These are phyloP conservation scores for Plumapathes pennacea DNA, from an alignment of 92 coral and sea anemone species.

Conservation along the genomic window DNA sequence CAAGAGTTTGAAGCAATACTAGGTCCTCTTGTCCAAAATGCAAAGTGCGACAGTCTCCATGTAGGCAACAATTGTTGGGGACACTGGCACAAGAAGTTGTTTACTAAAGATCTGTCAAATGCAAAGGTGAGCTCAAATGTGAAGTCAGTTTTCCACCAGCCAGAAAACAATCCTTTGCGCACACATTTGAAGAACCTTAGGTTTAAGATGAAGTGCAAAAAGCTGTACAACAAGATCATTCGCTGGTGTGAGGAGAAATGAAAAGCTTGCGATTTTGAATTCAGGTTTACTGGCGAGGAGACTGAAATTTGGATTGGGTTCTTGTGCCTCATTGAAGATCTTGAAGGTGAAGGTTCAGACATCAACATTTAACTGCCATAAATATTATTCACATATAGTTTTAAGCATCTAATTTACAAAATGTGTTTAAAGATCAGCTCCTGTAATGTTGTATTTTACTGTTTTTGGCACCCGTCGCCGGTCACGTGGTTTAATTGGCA, in stretches of 20 bases:
- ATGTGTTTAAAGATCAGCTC: no score
- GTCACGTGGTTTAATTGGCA: no score
- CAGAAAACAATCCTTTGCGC: conserved; percentile 46
- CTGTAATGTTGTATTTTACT: no score
- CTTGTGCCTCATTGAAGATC: conserved; percentile 47
- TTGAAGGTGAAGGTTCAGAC: conserved; percentile 35
- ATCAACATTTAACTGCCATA: no score
- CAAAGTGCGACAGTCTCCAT: conserved; percentile 58
- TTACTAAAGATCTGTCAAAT: conserved; percentile 30
- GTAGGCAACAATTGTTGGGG: conserved; percentile 69
- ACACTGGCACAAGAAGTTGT: conserved; percentile 34
- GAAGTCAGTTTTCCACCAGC: conserved; percentile 39
- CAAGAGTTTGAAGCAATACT: conserved; percentile 58
- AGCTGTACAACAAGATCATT: conserved; percentile 35
- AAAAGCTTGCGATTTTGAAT: conserved; percentile 35
- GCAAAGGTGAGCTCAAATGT: conserved; percentile 49
- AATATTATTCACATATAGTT: no score
- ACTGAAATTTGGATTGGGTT: conserved; percentile 45
- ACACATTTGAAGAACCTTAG: conserved; percentile 33
- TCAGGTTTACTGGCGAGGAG: conserved; percentile 66
- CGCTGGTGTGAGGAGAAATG: conserved; percentile 53
- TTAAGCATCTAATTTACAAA: no score
- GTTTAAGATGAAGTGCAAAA: conserved; percentile 49
- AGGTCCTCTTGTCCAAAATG: conserved; percentile 53
- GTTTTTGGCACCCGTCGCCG: no score